phyloP scores from a whole-genome alignment of 2,113 vertebrate genomes.

The Pteronura brasiliensis region DNA sequence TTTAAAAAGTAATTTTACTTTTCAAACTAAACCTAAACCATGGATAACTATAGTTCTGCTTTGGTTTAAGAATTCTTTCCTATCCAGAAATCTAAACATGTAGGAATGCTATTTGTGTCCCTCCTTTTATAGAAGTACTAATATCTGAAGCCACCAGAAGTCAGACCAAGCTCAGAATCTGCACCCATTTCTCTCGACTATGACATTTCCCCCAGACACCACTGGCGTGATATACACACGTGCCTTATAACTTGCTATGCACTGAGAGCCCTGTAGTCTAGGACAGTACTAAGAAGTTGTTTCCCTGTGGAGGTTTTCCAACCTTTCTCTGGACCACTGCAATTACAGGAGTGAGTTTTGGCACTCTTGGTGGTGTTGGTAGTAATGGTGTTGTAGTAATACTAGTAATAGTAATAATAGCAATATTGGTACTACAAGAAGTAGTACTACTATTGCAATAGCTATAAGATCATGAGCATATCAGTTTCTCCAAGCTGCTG shows the following conservation, averaged over 20 bases:
- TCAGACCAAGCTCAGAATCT: not conserved
- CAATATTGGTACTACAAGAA: not conserved
- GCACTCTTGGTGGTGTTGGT: no score
- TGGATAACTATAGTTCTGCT: not conserved
- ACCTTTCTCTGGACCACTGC: no score
- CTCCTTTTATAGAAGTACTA: not conserved
- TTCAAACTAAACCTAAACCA: not conserved
- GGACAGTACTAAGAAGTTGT: not conserved
- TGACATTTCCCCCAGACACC: no score
- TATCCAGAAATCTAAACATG: not conserved
- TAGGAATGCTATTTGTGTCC: not conserved
- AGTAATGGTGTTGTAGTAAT: no score
- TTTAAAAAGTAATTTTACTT: not conserved
- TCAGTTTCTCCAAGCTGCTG: not conserved
- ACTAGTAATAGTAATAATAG: not conserved
- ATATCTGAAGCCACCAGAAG: not conserved
- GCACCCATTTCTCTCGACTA: not conserved
- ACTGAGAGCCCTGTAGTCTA: no score
- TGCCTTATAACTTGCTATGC: accelerated
- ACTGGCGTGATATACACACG: accelerated
- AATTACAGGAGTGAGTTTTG: no score
- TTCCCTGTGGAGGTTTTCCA: not conserved
- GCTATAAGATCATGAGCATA: no score
- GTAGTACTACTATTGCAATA: not conserved
- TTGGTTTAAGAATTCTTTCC: not conserved